phyloP scores from a whole-genome alignment of 2,113 vertebrate species.

The Gavialis gangeticus region DNA sequence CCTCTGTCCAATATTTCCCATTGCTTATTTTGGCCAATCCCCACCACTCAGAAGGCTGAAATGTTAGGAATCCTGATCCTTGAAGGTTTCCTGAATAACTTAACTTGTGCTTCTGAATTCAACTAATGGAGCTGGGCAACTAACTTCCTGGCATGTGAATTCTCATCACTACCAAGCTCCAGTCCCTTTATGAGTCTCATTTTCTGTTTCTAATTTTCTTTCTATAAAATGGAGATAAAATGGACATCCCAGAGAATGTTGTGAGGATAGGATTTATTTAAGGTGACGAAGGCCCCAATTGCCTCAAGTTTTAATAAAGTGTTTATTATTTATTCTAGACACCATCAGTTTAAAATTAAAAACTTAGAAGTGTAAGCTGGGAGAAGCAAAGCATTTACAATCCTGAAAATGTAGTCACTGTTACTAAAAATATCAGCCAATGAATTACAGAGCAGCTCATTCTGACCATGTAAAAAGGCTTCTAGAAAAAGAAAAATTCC shows the following conservation, averaged over 20 bases:
- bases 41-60: no score
- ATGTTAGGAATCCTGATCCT: no score
- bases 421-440: neutral
- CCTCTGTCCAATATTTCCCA: no score
- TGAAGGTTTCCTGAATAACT: no score
- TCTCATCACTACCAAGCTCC: neutral
- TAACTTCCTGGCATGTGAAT: neutral
- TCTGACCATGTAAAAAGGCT: neutral
- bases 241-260: no score
- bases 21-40: no score
- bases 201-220: neutral
- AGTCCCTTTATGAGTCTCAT: neutral
- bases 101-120: no score
- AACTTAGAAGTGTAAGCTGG: neutral
- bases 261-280: neutral
- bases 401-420: neutral
- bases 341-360: neutral
- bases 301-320: neutral
- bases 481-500: slow-evolving; percentile 48
- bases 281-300: neutral
- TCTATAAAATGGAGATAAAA: neutral
- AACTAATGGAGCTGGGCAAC: no score
- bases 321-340: neutral
- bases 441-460: neutral
- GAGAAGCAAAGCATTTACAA: neutral